Evolutionary conservation across 2,113 vertebrate species (phyloP).

Genomic region (Melospiza melodia): DNA sequence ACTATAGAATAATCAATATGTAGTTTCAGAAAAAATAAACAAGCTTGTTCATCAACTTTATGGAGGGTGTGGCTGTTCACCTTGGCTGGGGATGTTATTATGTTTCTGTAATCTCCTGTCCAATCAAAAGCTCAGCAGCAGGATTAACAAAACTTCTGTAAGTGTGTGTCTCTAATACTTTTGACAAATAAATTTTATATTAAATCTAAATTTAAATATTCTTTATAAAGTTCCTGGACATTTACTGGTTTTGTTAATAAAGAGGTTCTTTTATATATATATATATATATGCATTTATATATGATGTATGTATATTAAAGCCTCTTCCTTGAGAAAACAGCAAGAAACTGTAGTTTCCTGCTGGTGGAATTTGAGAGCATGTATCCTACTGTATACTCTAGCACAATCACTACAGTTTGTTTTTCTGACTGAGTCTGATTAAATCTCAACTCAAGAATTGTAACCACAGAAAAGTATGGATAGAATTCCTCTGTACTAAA

Average conservation of each 20-base stretch:
- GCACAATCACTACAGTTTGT: neutral
- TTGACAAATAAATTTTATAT: neutral
- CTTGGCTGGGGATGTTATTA: neutral
- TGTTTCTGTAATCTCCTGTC: neutral
- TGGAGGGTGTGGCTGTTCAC: neutral
- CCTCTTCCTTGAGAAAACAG: neutral
- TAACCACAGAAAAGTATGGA: neutral
- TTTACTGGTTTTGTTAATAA: neutral
- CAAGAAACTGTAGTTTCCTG: neutral
- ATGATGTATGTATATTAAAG: neutral
- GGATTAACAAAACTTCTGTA: neutral
- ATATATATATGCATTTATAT: neutral
- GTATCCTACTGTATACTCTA: neutral
- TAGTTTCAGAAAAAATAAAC: conserved; percentile 68
- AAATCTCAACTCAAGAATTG: neutral
- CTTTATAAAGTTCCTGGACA: neutral
- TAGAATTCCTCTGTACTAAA: neutral
- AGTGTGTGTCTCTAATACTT: neutral
- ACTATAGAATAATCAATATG: neutral
- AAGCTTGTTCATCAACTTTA: conserved; percentile 29
- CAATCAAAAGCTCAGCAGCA: neutral
- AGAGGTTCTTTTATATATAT: too few relatives aligned
- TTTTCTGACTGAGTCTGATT: neutral
- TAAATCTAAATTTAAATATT: neutral
- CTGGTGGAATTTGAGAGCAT: neutral